Evolutionary conservation across 2,888 invertebrate genomes (phyloP).

Genomic region (Xylota sylvarum): DNA sequence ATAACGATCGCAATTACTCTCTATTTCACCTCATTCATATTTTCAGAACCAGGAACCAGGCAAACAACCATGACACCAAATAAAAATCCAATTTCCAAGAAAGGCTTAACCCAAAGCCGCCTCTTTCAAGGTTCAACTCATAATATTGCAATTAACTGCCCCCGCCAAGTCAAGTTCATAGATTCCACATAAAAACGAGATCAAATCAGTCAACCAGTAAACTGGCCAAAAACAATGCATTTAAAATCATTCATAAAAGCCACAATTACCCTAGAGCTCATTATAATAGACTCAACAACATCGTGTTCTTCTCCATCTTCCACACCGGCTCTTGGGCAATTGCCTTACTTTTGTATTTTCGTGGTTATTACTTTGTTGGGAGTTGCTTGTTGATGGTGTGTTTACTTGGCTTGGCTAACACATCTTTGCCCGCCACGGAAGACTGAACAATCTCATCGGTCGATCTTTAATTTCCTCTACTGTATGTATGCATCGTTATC

Average conservation of each 20-base stretch:
- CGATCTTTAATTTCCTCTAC: constrained; percentile 59
- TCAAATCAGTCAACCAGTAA: constrained; percentile 74
- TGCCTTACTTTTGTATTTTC: constrained; percentile 72
- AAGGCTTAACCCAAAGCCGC: constrained; percentile 5
- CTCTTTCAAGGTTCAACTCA: constrained; percentile 24
- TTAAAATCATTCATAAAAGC: constrained; percentile 69
- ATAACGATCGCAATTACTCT: background rate
- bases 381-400: background rate
- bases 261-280: constrained; percentile 69
- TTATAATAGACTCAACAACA: constrained; percentile 31
- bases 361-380: constrained; percentile 66
- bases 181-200: constrained; percentile 57
- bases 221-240: constrained; percentile 72
- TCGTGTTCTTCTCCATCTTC: background rate
- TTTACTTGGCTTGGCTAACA: background rate
- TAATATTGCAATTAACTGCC: constrained; percentile 50
- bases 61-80: constrained; percentile 38
- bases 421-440: constrained; percentile 51
- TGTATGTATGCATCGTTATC: constrained; percentile 10
- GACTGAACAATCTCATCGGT: constrained; percentile 61
- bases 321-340: constrained; percentile 64
- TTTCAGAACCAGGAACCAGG: constrained; percentile 11
- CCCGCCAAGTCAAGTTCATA: constrained; percentile 70
- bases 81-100: constrained; percentile 6
- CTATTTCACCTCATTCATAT: constrained; percentile 3